Base-by-base conservation (phyloP, 2,797 vertebrate genomes). In the Anableps anableps region DNA sequence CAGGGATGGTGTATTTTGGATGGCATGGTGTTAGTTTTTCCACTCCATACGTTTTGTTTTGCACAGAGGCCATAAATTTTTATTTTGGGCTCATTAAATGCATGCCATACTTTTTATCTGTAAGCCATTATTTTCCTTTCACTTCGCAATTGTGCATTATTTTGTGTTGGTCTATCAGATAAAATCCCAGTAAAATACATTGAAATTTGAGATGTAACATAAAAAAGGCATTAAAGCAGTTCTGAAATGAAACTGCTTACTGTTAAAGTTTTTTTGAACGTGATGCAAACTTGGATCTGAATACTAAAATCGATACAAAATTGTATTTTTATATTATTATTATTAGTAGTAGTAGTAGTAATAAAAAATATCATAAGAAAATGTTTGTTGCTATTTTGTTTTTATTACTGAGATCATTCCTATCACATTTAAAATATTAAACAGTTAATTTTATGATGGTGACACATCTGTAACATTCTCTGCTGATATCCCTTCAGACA, bases 401-500 rank as follows among this genome's bases (percentile, higher is more conserved):
- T 41, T 38, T 41, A 41, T 66, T 36, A 8, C 13, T 62, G 60
- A 9, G 60, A 34, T 21, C 0, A 38, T 74, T 74, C 53, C 34
- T 9, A 45, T 5, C 36, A 13, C 7, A 5, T 58, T 11, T 17
- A 55, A 21, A 14, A 34, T 36, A 21, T 48, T 23, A 36, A 51
- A 51, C 3, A 74, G 48, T 5, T 75, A 14, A 1, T 60, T 62
- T 21, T n/a, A 29, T 76, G 23, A 74, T n/a, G 76, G 62, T 36
- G 34, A 75, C 43, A 64, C 38, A 58, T 66, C 11, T 66, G 29
- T 68, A 74, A 80, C 58, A 72, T 43, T 31, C 6, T 78, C 58
- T 75, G n/a, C 36, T 74, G 31, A 19, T 81, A 50, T 89, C 50
- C 51, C 0, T 77, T 34, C 77, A 99, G 99, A 99, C 99, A 0